A percentile compares a stretch with the other conserved stretches of the same genome.
Evolutionary conservation across 2,888 invertebrate genomes (phyloP).

Genomic region (Acronicta alni): DNA sequence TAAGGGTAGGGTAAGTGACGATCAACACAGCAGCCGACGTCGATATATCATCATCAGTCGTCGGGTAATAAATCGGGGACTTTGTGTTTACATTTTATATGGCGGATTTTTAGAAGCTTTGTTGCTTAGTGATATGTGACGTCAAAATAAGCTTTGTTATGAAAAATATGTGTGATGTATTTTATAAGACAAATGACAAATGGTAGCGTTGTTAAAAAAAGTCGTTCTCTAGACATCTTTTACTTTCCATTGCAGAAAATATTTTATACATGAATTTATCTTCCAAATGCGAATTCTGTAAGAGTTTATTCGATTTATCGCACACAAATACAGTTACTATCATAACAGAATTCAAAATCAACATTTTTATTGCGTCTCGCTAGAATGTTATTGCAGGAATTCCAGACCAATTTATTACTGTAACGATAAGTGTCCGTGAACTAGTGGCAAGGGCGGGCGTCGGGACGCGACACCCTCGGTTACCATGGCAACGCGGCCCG

Average conservation of each 20-base stretch:
- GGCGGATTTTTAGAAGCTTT: slow-evolving; percentile 63
- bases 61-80: slow-evolving; percentile 82
- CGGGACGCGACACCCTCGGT: slow-evolving; percentile 64
- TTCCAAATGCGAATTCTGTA: slow-evolving; percentile 22
- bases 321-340: slow-evolving; percentile 51
- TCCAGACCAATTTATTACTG: slow-evolving; percentile 87
- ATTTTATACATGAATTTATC: slow-evolving; percentile 3
- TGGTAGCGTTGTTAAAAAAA: neutral
- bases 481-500: slow-evolving; percentile 77
- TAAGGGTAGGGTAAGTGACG: slow-evolving; percentile 88
- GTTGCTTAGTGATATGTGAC: slow-evolving; percentile 44
- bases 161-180: slow-evolving; percentile 30
- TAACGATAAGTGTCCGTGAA: slow-evolving; percentile 87
- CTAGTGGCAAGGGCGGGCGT: slow-evolving; percentile 81
- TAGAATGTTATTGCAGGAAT: slow-evolving; percentile 80
- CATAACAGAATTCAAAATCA: slow-evolving; percentile 65
- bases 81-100: slow-evolving; percentile 79
- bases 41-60: slow-evolving; percentile 89
- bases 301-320: slow-evolving; percentile 25
- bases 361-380: slow-evolving; percentile 80
- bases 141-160: slow-evolving; percentile 33
- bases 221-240: neutral
- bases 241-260: neutral
- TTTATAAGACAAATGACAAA: slow-evolving; percentile 11
- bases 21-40: slow-evolving; percentile 86